A percentile compares a stretch with the other conserved stretches of the same genome.
phyloP scores from a whole-genome alignment of 2,797 vertebrate species.

The Carduelis carduelis region DNA sequence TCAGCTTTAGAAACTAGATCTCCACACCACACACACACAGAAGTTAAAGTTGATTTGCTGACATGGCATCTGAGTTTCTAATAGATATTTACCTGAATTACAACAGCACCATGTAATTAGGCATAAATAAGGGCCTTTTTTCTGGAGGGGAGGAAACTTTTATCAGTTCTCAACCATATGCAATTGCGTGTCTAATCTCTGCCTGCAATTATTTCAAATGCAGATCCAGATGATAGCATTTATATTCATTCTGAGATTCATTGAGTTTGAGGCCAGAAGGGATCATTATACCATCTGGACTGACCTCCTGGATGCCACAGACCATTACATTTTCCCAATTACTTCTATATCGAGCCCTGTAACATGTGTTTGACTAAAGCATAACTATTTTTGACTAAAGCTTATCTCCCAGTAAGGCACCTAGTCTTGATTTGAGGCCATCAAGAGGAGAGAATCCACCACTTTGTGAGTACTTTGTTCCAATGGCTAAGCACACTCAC shows the following conservation, averaged over 20 bases:
- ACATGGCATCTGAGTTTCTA: background rate
- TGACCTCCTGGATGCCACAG: slow-evolving; percentile 60
- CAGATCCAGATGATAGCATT: slow-evolving; percentile 53
- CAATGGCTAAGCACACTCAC: background rate
- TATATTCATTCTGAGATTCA: slow-evolving; percentile 52
- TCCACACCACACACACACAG: background rate
- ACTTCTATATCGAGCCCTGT: slow-evolving; percentile 7
- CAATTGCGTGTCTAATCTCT: slow-evolving; percentile 55
- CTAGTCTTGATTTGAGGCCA: slow-evolving; percentile 27
- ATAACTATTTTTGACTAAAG: slow-evolving; percentile 62
- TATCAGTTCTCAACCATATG: slow-evolving; percentile 43
- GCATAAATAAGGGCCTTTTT: slow-evolving; percentile 37
- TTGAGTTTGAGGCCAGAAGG: slow-evolving; percentile 47
- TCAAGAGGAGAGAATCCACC: slow-evolving; percentile 35
- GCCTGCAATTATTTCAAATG: slow-evolving; percentile 53
- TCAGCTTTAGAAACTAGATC: background rate
- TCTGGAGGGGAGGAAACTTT: slow-evolving; percentile 36
- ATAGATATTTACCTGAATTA: background rate
- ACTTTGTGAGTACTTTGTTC: slow-evolving; percentile 28
- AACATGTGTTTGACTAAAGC: slow-evolving; percentile 57
- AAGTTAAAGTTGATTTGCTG: slow-evolving; percentile 19
- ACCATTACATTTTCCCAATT: slow-evolving; percentile 62
- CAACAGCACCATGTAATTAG: slow-evolving; percentile 4
- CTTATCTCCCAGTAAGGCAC: slow-evolving; percentile 45
- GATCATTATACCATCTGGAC: slow-evolving; percentile 63